A percentile compares a stretch with the other conserved stretches of the same genome.
Evolutionary conservation across 2,888 invertebrate genomes (phyloP).

Genomic region (Drosophila peninsularis): DNA sequence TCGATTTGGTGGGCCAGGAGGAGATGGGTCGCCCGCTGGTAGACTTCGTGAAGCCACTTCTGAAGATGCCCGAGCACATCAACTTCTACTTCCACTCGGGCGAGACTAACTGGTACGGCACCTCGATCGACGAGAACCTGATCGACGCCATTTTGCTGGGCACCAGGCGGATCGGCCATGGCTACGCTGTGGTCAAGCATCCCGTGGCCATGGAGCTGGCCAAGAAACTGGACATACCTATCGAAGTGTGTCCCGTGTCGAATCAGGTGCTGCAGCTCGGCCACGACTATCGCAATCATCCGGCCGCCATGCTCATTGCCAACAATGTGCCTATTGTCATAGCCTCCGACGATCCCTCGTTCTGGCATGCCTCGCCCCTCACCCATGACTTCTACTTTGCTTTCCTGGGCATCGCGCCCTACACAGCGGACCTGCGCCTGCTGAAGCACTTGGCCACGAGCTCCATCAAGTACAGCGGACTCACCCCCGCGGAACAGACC

Average conservation of each 20-base stretch:
- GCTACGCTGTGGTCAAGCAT: slow-evolving; percentile 90
- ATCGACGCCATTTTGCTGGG: slow-evolving; percentile 91
- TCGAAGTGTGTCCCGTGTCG: slow-evolving; percentile 92
- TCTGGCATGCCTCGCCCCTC: slow-evolving; percentile 90
- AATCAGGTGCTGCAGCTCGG: slow-evolving; percentile 90
- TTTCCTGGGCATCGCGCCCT: slow-evolving; percentile 90
- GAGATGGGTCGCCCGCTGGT: slow-evolving; percentile 88
- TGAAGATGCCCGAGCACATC: slow-evolving; percentile 85
- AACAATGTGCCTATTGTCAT: slow-evolving; percentile 89
- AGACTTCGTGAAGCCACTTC: slow-evolving; percentile 87
- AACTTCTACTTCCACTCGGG: slow-evolving; percentile 92
- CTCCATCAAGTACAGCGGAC: slow-evolving; percentile 89
- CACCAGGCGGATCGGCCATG: slow-evolving; percentile 91
- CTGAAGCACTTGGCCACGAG: slow-evolving; percentile 90
- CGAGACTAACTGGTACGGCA: slow-evolving; percentile 91
- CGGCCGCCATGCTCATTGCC: slow-evolving; percentile 88
- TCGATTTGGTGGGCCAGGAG: slow-evolving; percentile 93
- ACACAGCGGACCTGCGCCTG: slow-evolving; percentile 88
- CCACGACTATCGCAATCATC: slow-evolving; percentile 91
- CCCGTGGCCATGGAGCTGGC: slow-evolving; percentile 87
- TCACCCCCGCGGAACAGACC: slow-evolving; percentile 85
- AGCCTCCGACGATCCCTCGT: slow-evolving; percentile 92
- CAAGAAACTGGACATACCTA: slow-evolving; percentile 87
- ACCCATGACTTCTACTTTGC: slow-evolving; percentile 92
- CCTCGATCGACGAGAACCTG: slow-evolving; percentile 89